Conservation (phyloP, 1,140 invertebrate species). For the Diachasma alloeum region DNA sequence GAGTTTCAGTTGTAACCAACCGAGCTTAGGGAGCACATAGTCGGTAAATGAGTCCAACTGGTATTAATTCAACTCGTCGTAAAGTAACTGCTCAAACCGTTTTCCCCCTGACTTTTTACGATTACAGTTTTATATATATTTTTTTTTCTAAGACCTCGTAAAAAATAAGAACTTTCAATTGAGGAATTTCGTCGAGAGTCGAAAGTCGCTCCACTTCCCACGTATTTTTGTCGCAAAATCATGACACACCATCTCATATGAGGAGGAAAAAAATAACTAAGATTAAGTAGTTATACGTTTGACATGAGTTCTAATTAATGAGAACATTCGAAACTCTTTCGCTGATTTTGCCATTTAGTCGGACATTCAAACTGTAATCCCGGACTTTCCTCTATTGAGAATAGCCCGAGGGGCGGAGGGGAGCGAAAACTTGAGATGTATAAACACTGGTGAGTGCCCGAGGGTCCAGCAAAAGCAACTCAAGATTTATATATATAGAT, state of each 20-base stretch:
- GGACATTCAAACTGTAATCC: constrained; percentile 8
- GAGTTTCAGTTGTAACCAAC: constrained; percentile 17
- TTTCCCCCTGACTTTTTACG: not conserved
- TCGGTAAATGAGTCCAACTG: constrained; percentile 4
- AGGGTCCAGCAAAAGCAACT: not conserved
- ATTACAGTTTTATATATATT: not conserved
- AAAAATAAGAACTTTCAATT: constrained; percentile 2
- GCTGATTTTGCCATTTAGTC: not conserved
- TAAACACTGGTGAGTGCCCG: not conserved
- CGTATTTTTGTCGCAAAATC: not conserved
- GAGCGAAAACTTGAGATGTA: not conserved
- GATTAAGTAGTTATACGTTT: not conserved
- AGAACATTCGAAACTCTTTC: constrained; percentile 1
- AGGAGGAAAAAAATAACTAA: not conserved
- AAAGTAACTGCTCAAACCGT: not conserved
- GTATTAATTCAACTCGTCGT: not conserved
- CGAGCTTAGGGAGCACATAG: not conserved
- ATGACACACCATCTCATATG: not conserved
- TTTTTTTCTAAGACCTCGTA: not conserved
- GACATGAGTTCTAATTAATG: constrained; percentile 8
- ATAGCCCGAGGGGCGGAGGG: not conserved
- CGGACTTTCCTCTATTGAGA: constrained; percentile 13
- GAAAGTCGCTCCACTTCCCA: constrained; percentile 21
- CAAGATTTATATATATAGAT: not conserved
- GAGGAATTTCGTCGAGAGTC: constrained; percentile 8